Evolutionary conservation across 2,797 vertebrate species (phyloP).

Genomic region (Sitta carolinensis): DNA sequence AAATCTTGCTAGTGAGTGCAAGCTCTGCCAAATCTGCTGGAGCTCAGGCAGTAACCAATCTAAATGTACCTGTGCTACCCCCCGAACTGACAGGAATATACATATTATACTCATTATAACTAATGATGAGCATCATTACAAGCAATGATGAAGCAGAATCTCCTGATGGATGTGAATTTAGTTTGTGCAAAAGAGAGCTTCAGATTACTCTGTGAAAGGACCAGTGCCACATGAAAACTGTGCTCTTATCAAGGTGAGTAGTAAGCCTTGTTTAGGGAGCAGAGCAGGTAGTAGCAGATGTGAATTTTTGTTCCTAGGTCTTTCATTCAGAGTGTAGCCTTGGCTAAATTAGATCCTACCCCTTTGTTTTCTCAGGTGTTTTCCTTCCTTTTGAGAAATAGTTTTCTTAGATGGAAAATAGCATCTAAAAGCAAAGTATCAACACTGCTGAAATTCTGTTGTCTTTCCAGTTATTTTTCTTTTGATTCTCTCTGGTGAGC

Average conservation of each 20-base stretch:
- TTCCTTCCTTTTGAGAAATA: not conserved
- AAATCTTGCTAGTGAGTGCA: not conserved
- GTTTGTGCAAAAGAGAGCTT: not conserved
- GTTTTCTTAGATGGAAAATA: not conserved
- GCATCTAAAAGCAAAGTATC: not conserved
- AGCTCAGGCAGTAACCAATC: not conserved
- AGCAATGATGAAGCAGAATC: not conserved
- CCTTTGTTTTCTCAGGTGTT: not conserved
- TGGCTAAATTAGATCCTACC: not conserved
- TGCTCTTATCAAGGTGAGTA: not conserved
- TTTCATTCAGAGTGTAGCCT: not conserved
- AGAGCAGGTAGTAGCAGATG: not conserved
- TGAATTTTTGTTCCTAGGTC: not conserved
- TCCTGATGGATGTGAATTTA: not conserved
- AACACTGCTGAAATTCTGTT: not conserved
- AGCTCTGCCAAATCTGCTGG: not conserved
- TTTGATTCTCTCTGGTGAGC: not conserved
- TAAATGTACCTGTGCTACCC: not conserved
- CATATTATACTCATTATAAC: rapidly evolving
- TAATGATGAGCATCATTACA: not conserved
- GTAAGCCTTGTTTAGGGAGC: not conserved
- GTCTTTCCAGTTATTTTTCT: not conserved
- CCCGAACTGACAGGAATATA: not conserved
- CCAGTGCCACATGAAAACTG: not conserved
- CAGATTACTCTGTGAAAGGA: not conserved